A percentile compares a stretch with the other conserved stretches of the same genome.
phyloP scores from a whole-genome alignment of 2,888 invertebrate genomes.

The Lasioglossum zephyrum region DNA sequence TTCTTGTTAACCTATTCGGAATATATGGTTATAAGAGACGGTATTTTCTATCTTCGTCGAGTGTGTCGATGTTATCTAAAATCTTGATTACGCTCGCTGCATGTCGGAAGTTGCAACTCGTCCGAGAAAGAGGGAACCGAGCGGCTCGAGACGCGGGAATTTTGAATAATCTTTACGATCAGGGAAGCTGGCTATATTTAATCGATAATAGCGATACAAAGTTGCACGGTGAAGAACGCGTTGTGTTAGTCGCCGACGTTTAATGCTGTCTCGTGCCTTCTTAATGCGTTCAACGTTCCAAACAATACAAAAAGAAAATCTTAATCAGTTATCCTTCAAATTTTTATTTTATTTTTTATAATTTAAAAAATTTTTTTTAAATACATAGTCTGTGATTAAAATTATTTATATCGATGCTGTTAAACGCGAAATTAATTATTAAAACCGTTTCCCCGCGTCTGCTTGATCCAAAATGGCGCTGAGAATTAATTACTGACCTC shows the following conservation, averaged over 20 bases:
- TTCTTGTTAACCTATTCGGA: constrained; percentile 8
- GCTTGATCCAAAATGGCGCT: neutral
- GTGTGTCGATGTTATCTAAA: constrained; percentile 53
- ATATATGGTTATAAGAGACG: neutral
- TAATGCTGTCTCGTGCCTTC: neutral
- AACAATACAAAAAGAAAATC: neutral
- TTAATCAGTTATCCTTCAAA: neutral
- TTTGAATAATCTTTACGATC: constrained; percentile 52
- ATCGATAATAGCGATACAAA: constrained; percentile 39
- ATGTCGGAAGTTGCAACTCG: constrained; percentile 51
- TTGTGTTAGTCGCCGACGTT: neutral
- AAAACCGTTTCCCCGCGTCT: neutral
- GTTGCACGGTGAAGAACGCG: neutral
- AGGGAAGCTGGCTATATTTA: constrained; percentile 38
- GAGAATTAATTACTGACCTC: neutral
- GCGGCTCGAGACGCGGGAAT: constrained; percentile 38
- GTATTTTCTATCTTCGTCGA: constrained; percentile 33
- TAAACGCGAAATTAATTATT: neutral
- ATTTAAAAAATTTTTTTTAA: neutral
- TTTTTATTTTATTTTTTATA: neutral
- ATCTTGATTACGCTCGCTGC: constrained; percentile 51
- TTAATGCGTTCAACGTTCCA: neutral
- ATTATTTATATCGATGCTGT: neutral
- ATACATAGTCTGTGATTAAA: neutral
- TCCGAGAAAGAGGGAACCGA: constrained; percentile 26